Conservation (phyloP, 2,113 vertebrate genomes). For the Pungitius pungitius region DNA sequence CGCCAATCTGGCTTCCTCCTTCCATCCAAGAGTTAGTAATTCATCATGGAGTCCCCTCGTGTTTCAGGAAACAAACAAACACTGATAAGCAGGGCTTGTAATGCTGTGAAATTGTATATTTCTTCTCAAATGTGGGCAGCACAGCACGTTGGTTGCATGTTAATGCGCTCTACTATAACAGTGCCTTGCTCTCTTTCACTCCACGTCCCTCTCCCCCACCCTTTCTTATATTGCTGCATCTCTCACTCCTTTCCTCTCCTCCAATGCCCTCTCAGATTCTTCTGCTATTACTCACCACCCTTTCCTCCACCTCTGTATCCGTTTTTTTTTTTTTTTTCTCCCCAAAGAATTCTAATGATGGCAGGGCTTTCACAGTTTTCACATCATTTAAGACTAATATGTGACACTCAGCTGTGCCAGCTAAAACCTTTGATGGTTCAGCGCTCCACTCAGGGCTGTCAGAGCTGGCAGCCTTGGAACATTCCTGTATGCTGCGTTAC, state of each 20-base stretch:
- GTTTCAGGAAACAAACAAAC: constrained; percentile 64
- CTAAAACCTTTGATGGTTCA: constrained; percentile 75
- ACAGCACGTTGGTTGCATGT: constrained; percentile 49
- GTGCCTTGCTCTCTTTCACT: constrained; percentile 57
- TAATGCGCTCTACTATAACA: constrained; percentile 60
- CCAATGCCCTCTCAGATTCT: constrained; percentile 43
- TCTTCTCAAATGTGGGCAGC: constrained; percentile 42
- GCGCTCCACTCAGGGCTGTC: constrained; percentile 63
- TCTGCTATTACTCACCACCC: constrained; percentile 50
- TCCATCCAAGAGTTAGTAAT: constrained; percentile 45
- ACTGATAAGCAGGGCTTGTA: constrained; percentile 61
- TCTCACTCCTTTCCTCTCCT: constrained; percentile 27
- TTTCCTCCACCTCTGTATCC: constrained; percentile 37
- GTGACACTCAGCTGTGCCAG: constrained; percentile 73
- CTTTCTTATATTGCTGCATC: constrained; percentile 33
- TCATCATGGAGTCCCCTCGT: constrained; percentile 42
- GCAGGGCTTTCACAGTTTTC: constrained; percentile 75
- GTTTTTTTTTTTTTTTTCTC: constrained; percentile 48
- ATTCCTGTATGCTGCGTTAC: constrained; percentile 58
- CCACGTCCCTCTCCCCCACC: constrained; percentile 15
- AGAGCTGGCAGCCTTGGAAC: constrained; percentile 67
- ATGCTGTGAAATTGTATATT: constrained; percentile 56
- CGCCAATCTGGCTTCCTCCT: background rate
- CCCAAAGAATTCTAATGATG: constrained; percentile 71
- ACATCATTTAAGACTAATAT: constrained; percentile 76